Conservation (phyloP, 1,140 invertebrate species). For the Gyrodactylus bullatarudis region DNA sequence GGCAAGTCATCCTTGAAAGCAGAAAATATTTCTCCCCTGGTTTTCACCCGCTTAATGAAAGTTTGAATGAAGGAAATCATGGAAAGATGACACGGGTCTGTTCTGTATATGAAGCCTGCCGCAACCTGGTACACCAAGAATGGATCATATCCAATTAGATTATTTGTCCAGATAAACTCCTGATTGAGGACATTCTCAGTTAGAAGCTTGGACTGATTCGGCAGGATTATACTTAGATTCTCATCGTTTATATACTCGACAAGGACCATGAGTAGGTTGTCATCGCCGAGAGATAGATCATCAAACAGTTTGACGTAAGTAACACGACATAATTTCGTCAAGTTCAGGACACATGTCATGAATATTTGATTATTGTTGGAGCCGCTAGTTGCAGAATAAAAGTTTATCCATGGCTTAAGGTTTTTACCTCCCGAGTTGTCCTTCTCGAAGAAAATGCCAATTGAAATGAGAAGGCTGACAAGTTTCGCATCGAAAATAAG, state of each 20-base stretch:
- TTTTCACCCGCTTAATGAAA: neutral
- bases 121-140: neutral
- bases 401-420: neutral
- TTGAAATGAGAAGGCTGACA: neutral
- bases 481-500: neutral
- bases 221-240: neutral
- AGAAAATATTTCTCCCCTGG: neutral
- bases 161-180: neutral
- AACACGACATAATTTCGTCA: neutral
- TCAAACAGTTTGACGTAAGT: neutral
- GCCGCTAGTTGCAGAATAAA: neutral
- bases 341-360: neutral
- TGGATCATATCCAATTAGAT: neutral
- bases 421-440: neutral
- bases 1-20: neutral
- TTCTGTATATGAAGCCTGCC: neutral
- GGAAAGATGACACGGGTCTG: neutral
- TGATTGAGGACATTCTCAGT: neutral
- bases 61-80: neutral
- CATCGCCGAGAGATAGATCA: neutral
- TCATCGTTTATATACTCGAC: neutral
- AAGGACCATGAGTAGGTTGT: neutral
- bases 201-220: neutral
- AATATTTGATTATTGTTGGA: neutral
- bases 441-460: neutral